These are phyloP conservation scores for Cygnus buccinator DNA, from an alignment of 2,113 vertebrate genomes.

Conservation along the genomic window DNA sequence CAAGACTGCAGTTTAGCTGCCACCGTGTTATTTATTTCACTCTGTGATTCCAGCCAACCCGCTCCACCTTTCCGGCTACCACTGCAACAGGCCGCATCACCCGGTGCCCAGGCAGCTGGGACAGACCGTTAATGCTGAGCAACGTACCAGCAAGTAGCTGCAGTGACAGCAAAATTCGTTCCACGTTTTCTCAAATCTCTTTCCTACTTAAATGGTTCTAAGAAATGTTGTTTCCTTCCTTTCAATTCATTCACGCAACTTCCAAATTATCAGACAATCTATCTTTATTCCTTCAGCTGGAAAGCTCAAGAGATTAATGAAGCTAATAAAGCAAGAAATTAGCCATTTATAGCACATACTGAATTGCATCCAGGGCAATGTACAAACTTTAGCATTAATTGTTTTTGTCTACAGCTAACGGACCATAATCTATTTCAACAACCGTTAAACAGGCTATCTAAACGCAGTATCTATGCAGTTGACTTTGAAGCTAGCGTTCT, in stretches of 20 bases:
- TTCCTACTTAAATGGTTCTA: rapidly evolving
- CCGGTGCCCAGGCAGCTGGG: background rate
- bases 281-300: background rate
- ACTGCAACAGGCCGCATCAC: background rate
- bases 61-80: background rate
- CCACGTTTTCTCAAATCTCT: background rate
- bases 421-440: background rate
- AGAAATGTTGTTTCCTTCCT: background rate
- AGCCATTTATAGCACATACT: background rate
- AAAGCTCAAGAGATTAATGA: background rate
- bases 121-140: background rate
- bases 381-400: background rate
- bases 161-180: background rate
- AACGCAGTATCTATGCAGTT: background rate
- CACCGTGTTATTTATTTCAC: background rate
- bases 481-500: background rate
- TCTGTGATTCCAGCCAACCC: background rate
- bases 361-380: background rate
- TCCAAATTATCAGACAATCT: background rate
- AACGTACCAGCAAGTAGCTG: background rate
- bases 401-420: background rate
- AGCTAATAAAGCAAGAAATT: background rate
- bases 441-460: background rate
- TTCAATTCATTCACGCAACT: background rate
- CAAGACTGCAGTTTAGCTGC: background rate